Base-by-base conservation (phyloP, 2,797 vertebrate species). In the Pseudomugil tenellus region DNA sequence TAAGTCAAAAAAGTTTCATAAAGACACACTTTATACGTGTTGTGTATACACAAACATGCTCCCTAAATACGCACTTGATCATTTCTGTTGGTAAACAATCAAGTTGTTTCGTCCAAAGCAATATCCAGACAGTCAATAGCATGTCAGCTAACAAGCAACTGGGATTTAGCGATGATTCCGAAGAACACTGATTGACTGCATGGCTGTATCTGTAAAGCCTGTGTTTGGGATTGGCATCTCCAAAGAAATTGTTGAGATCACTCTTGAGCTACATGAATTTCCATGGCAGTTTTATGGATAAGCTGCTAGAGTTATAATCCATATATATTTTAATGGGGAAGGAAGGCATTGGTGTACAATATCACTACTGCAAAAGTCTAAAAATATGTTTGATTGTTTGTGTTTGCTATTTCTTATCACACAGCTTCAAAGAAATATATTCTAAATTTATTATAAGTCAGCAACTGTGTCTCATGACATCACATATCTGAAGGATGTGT, bases 131-230 rank as follows among this genome's bases (percentile, higher is more conserved):
- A 61, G 49, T 11, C 25, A 56, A 25, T 4, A 35, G 51, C 28
- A 19, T 68, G 35, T 37, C 51, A 63, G 55, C 54, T 64, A 72
- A 72, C 29, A 77, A 74, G 49, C 59, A 67, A 49, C 34, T 46
- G 2, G 21, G 46, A 70, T 55, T 13, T 2, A 67, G 21, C 31
- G 56, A 52, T 65, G 53, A 69, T 49, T 39, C 60, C 55, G 52
- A 41, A 43, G 4, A 62, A 52, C 23, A 29, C 51, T 66, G 49
- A 54, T 14, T 67, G 56, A 58, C 25, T 56, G 39, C 54, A 58
- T 67, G 63, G 54, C 21, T 59, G 39, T 48, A 46, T 75, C 64
- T 53, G 39, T n/a, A 19, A 8, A 48, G 39, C 41, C 16, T 12
- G 35, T 31, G 25, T 57, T 60, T 49, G 12, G 28, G 14, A 63